Percentiles rank a stretch among this genome's conserved stretches.
phyloP scores from a whole-genome alignment of 1,140 invertebrate species.

The Leptinotarsa undecemlineata region DNA sequence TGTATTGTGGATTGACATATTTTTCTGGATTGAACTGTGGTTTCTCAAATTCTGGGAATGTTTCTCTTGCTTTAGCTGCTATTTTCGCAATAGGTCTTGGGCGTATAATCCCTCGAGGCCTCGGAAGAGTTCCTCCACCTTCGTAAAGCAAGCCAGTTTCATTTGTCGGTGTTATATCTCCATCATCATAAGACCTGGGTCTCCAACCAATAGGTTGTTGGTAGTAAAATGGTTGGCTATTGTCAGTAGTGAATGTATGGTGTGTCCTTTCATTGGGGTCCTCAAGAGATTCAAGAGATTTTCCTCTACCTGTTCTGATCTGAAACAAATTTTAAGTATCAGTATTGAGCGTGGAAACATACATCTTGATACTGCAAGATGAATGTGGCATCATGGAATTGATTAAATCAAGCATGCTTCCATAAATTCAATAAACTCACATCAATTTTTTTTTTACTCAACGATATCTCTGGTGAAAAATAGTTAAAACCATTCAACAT shows the following conservation, averaged over 20 bases:
- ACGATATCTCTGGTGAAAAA: background rate
- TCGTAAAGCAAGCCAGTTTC: slow-evolving; percentile 67
- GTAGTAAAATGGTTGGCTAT: slow-evolving; percentile 60
- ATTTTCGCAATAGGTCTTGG: slow-evolving; percentile 86
- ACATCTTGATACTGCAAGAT: no score
- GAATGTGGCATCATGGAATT: no score
- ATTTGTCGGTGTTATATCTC: slow-evolving; percentile 86
- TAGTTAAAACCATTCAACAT: background rate
- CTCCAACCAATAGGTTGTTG: slow-evolving; percentile 66
- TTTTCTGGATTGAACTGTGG: slow-evolving; percentile 46
- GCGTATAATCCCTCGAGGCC: slow-evolving; percentile 79
- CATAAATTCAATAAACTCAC: background rate
- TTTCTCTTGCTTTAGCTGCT: slow-evolving; percentile 62
- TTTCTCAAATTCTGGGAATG: slow-evolving; percentile 58
- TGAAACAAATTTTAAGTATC: slow-evolving; percentile 48
- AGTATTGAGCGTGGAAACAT: no score
- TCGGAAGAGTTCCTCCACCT: slow-evolving; percentile 79
- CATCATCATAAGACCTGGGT: slow-evolving; percentile 82
- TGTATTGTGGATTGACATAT: slow-evolving; percentile 48
- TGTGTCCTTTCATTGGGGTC: slow-evolving; percentile 66
- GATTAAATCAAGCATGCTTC: background rate
- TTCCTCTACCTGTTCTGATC: slow-evolving; percentile 74
- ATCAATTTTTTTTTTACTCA: background rate
- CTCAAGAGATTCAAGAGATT: slow-evolving; percentile 82
- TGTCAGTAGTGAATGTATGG: slow-evolving; percentile 65